Evolutionary conservation across 2,797 vertebrate species (phyloP).

Genomic region (Ispidina picta): DNA sequence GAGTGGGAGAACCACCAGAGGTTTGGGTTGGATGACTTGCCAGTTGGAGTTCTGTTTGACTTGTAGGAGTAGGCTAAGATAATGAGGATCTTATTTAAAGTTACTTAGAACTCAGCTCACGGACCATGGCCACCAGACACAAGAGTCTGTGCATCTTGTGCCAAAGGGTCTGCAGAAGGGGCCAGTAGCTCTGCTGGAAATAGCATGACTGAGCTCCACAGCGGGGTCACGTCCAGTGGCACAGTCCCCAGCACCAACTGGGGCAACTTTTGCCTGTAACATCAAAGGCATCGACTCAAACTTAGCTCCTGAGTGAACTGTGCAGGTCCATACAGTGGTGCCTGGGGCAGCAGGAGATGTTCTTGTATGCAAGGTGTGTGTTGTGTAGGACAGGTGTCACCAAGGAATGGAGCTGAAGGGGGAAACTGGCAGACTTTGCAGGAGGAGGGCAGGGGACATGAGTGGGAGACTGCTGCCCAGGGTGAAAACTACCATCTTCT

Average conservation of each 20-base stretch:
- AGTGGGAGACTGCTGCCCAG: background rate
- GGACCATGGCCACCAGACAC: background rate
- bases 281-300: background rate
- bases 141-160: background rate
- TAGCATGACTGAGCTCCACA: background rate
- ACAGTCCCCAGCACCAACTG: too few relatives aligned
- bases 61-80: background rate
- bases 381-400: background rate
- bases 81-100: background rate
- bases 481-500: background rate
- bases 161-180: background rate
- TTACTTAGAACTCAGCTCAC: background rate
- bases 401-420: background rate
- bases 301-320: background rate
- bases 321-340: background rate
- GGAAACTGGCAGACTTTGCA: background rate
- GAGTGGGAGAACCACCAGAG: background rate
- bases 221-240: fast-evolving
- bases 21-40: background rate
- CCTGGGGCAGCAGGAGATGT: background rate
- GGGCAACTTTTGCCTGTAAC: too few relatives aligned
- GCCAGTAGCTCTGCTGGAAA: background rate
- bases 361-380: background rate
- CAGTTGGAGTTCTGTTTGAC: background rate
- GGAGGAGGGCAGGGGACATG: background rate